These are phyloP conservation scores for Baronia brevicornis DNA, from an alignment of 2,888 invertebrate genomes.

Conservation along the genomic window DNA sequence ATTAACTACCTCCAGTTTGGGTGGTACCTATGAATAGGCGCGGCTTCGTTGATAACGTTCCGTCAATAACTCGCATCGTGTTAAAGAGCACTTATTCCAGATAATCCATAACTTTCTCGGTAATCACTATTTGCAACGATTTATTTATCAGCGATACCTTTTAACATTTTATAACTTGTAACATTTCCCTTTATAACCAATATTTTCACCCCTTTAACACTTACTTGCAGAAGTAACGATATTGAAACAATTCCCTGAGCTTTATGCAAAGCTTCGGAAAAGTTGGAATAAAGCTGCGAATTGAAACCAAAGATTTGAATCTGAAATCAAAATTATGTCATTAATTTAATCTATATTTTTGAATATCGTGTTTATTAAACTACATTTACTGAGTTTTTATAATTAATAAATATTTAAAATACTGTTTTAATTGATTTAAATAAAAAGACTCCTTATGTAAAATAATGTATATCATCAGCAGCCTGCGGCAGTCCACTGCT, in stretches of 20 bases:
- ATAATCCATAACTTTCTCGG: constrained; percentile 16
- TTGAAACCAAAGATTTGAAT: constrained; percentile 99
- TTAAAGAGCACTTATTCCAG: constrained; percentile 36
- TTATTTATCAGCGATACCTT: not conserved
- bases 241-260: constrained; percentile 97
- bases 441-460: too few species aligned
- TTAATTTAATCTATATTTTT: too few species aligned
- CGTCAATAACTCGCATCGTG: constrained; percentile 55
- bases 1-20: constrained; percentile 64
- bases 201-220: too few species aligned
- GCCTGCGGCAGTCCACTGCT: too few species aligned
- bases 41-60: constrained; percentile 53
- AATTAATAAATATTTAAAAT: too few species aligned
- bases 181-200: too few species aligned
- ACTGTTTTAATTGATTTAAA: too few species aligned
- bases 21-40: constrained; percentile 58
- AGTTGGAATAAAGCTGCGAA: constrained; percentile 96
- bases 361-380: too few species aligned
- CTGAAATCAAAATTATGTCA: constrained; percentile 77
- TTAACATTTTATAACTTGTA: not conserved
- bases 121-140: too few species aligned
- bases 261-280: constrained; percentile 94
- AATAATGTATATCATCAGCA: too few species aligned
- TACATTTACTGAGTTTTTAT: too few species aligned
- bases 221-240: constrained; percentile 95